A percentile compares a stretch with the other conserved stretches of the same genome.
Conservation (phyloP, 2,888 invertebrate species). For the Amiota communis region DNA sequence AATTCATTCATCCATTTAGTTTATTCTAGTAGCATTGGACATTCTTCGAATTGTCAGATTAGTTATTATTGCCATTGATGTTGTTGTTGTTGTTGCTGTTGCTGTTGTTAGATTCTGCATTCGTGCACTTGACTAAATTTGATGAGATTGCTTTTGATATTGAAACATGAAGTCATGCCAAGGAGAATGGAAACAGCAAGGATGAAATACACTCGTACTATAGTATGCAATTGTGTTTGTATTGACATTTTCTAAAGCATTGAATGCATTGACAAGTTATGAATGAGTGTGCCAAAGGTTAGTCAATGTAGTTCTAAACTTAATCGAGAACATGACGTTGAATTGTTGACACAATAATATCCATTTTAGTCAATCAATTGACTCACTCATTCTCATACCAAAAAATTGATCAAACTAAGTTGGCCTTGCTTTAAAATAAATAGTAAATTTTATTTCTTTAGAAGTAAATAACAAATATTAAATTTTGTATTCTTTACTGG, state of each 20-base stretch:
- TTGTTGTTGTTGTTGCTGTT: constrained; percentile 32
- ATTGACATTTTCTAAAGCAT: constrained; percentile 2
- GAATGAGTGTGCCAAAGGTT: neutral
- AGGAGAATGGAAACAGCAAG: constrained; percentile 2
- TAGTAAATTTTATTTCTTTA: too few relatives aligned
- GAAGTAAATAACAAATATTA: neutral
- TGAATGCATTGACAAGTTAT: constrained; percentile 1
- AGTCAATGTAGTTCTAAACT: neutral
- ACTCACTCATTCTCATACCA: too few relatives aligned
- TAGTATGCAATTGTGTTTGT: neutral
- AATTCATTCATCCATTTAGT: constrained; percentile 3
- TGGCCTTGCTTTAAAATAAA: too few relatives aligned
- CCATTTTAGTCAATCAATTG: too few relatives aligned
- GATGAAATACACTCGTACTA: neutral
- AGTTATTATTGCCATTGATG: constrained; percentile 13
- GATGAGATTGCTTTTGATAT: constrained; percentile 44
- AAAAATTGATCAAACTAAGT: too few relatives aligned
- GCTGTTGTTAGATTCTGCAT: constrained; percentile 45
- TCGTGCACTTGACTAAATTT: constrained; percentile 46
- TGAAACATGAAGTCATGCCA: constrained; percentile 13
- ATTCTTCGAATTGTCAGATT: neutral
- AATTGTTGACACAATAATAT: neutral
- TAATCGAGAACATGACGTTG: neutral
- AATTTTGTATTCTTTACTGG: neutral
- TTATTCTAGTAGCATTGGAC: neutral